A percentile compares a stretch with the other conserved stretches of the same genome.
These are phyloP conservation scores for Argyresthia goedartella DNA, from an alignment of 2,888 invertebrate genomes.

Conservation along the genomic window DNA sequence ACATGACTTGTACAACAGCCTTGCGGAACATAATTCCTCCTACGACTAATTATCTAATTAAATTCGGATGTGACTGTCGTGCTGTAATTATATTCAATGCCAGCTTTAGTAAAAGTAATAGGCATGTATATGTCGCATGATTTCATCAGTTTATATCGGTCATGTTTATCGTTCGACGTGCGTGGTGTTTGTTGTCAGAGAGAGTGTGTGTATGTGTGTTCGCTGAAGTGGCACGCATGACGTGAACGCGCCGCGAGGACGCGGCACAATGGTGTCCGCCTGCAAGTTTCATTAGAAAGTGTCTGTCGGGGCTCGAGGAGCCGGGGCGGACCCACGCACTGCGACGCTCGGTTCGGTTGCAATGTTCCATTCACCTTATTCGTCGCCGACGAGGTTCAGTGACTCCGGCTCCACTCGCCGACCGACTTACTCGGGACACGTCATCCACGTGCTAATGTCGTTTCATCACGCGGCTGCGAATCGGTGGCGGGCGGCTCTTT, in stretches of 20 bases:
- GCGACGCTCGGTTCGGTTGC: constrained; percentile 49
- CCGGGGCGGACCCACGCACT: constrained; percentile 24
- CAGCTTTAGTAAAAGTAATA: no score
- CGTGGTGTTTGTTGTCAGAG: no score
- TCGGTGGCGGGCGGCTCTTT: constrained; percentile 34
- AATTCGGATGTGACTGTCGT: no score
- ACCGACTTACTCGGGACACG: constrained; percentile 51
- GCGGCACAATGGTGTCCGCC: background rate
- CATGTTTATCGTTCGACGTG: no score
- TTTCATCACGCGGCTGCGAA: constrained; percentile 45
- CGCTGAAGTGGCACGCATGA: no score
- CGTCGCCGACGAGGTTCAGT: constrained; percentile 59
- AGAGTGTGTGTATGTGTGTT: no score
- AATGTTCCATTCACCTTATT: constrained; percentile 68
- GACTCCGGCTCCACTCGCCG: constrained; percentile 35
- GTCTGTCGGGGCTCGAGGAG: constrained; percentile 31
- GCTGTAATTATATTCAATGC: no score
- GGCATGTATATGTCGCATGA: no score
- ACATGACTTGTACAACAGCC: no score
- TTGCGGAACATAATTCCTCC: no score
- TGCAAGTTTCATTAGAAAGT: constrained; percentile 56
- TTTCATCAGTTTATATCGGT: no score
- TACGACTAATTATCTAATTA: no score
- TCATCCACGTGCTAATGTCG: constrained; percentile 58
- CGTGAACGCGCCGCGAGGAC: background rate